These are phyloP conservation scores for Eutolmus rufibarbis DNA, from an alignment of 2,888 invertebrate genomes.

Conservation along the genomic window DNA sequence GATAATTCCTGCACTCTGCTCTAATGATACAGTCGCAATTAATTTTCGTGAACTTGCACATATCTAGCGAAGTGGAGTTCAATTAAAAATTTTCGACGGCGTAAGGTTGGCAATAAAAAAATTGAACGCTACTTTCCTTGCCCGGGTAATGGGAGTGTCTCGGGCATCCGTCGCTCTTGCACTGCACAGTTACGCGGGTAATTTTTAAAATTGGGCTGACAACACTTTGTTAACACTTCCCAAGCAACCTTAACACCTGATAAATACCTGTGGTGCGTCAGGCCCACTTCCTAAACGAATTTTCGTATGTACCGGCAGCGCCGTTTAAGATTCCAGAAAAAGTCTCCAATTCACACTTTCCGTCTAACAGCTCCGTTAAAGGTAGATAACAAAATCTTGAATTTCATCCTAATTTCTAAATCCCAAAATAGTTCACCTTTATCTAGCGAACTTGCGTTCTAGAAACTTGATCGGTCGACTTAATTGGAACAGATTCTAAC, in stretches of 20 bases:
- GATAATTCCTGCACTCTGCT: not conserved
- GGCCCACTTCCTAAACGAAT: not conserved
- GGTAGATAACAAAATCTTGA: no score
- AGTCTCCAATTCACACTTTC: no score
- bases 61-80: not conserved
- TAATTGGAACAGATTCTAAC: no score
- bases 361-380: no score
- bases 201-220: not conserved
- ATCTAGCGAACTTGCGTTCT: no score
- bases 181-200: not conserved
- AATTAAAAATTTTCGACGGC: not conserved
- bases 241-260: not conserved
- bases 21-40: conserved; percentile 4
- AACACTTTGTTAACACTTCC: not conserved
- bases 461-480: no score
- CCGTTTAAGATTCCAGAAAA: not conserved
- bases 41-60: conserved; percentile 12
- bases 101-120: not conserved
- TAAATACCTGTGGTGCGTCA: not conserved
- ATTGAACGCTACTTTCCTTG: not conserved
- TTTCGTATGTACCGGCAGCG: not conserved
- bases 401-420: no score
- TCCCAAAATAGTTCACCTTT: no score
- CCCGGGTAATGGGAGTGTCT: not conserved
- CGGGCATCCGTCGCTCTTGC: not conserved